Evolutionary conservation across 2,797 vertebrate species (phyloP).

Genomic region (Margarornis squamiger): DNA sequence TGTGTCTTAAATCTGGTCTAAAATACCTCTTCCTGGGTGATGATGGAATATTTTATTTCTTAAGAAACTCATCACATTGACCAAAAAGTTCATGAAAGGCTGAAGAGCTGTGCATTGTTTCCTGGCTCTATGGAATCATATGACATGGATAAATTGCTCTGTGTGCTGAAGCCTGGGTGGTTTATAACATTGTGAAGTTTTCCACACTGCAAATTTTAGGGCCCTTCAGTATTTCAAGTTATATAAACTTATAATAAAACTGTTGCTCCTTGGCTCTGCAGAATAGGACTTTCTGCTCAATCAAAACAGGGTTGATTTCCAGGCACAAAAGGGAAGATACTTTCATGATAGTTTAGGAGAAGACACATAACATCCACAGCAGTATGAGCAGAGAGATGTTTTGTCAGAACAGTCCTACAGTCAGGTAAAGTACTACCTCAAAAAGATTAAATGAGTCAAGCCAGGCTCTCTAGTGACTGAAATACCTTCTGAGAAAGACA

Average conservation of each 20-base stretch:
- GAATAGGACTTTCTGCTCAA: not conserved
- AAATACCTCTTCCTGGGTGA: conserved; percentile 15
- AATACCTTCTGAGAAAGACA: not conserved
- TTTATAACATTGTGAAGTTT: not conserved
- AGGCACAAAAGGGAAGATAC: not conserved
- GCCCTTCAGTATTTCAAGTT: conserved; percentile 22
- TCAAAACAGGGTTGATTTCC: not conserved
- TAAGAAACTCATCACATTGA: not conserved
- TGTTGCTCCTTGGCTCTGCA: not conserved
- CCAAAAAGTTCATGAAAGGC: conserved; percentile 4
- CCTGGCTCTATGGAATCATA: not conserved
- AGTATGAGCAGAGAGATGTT: not conserved
- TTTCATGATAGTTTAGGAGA: not conserved
- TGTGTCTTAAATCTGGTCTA: not conserved
- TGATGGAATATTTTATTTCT: conserved; percentile 21
- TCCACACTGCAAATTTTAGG: conserved; percentile 23
- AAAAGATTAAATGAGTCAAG: not conserved
- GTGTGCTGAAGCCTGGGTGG: not conserved
- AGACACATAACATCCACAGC: not conserved
- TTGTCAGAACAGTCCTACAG: not conserved
- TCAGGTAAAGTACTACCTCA: not conserved
- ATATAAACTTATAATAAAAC: conserved; percentile 38
- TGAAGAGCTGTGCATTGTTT: conserved; percentile 25
- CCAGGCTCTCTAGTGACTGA: not conserved
- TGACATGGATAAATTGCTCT: conserved; percentile 11